Conservation (phyloP, 2,797 vertebrate genomes). For the Enteromius afrohamiltoni region DNA sequence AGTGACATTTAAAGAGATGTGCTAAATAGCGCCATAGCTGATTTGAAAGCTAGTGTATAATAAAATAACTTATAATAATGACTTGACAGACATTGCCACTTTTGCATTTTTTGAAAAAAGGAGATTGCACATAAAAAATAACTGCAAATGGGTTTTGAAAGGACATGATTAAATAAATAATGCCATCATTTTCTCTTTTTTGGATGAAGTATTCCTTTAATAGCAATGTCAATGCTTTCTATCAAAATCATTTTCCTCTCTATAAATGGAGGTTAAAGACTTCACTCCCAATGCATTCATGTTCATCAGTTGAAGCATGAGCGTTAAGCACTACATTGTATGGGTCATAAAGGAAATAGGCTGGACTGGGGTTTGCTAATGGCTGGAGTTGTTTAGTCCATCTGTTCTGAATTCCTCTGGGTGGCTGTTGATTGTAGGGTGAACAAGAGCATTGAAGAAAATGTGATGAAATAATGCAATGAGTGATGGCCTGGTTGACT, state of each 20-base stretch:
- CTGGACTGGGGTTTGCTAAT: conserved; percentile 27
- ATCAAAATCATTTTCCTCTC: conserved; percentile 14
- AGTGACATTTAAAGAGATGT: not conserved
- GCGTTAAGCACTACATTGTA: conserved; percentile 35
- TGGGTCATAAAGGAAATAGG: conserved; percentile 44
- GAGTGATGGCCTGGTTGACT: conserved; percentile 49
- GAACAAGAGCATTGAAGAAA: conserved; percentile 41
- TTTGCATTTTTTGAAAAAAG: not conserved
- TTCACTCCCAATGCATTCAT: conserved; percentile 20
- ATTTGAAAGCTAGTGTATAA: conserved; percentile 1
- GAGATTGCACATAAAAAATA: not conserved
- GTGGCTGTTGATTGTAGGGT: conserved; percentile 45
- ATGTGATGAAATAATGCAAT: conserved; percentile 35
- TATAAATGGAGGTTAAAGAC: conserved; percentile 45
- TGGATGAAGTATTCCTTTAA: not conserved
- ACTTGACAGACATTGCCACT: not conserved
- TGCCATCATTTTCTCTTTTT: not conserved
- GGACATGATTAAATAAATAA: not conserved
- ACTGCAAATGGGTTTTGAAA: conserved; percentile 10
- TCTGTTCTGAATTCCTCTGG: conserved; percentile 47
- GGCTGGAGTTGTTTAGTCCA: conserved; percentile 42
- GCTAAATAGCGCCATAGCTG: not conserved
- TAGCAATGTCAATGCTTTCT: not conserved
- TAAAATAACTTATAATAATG: not conserved
- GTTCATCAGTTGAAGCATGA: conserved; percentile 41